These are phyloP conservation scores for Cylloceria caligata DNA, from an alignment of 2,888 invertebrate genomes.

Conservation along the genomic window DNA sequence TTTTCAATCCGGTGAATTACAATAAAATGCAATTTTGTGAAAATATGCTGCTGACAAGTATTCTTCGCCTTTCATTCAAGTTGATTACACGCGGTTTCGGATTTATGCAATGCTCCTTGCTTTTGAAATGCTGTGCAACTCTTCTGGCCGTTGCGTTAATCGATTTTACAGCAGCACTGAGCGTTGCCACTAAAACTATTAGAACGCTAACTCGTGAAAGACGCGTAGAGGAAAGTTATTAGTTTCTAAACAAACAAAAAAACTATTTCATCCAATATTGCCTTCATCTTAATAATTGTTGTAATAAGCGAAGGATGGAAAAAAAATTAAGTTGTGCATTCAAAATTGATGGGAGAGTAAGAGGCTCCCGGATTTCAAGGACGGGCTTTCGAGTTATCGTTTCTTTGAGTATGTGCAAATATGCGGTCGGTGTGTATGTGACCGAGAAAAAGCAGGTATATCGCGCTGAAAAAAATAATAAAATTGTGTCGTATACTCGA, in stretches of 20 bases:
- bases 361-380: too few relatives aligned
- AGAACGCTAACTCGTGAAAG: not conserved
- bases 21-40: slow-evolving; percentile 35
- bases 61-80: not conserved
- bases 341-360: too few relatives aligned
- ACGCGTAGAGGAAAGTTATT: not conserved
- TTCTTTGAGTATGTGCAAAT: too few relatives aligned
- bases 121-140: not conserved
- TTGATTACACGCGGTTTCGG: not conserved
- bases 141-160: not conserved
- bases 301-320: too few relatives aligned
- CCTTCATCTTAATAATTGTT: too few relatives aligned
- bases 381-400: too few relatives aligned
- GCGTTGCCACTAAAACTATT: not conserved
- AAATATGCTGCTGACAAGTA: slow-evolving; percentile 22
- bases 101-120: not conserved
- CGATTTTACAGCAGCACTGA: not conserved
- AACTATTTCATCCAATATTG: too few relatives aligned
- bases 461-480: not conserved
- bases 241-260: too few relatives aligned
- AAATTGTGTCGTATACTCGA: not conserved
- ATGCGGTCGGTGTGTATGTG: too few relatives aligned
- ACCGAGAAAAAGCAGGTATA: not conserved
- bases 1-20: slow-evolving; percentile 12
- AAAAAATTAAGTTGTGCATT: too few relatives aligned